These are phyloP conservation scores for Dryobota labecula DNA, from an alignment of 2,888 invertebrate genomes.

Conservation along the genomic window DNA sequence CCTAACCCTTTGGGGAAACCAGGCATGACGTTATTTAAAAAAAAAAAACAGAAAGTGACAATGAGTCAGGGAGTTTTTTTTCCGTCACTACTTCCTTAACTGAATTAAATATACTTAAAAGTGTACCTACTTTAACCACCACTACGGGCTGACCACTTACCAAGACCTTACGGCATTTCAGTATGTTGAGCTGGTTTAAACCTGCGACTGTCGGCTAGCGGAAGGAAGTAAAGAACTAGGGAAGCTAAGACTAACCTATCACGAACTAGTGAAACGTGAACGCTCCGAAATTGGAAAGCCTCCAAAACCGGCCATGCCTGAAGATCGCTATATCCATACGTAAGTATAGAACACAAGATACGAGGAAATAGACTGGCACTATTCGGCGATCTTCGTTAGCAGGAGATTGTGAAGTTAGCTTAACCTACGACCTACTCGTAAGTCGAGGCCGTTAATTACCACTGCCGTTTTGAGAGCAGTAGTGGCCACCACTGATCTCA, in stretches of 20 bases:
- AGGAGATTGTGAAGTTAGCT: no score
- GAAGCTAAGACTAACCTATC: constrained; percentile 25
- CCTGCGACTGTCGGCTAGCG: background rate
- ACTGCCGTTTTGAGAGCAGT: no score
- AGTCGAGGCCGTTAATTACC: no score
- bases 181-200: background rate
- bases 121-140: background rate
- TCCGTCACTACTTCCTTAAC: constrained; percentile 1
- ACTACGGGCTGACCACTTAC: background rate
- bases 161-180: background rate
- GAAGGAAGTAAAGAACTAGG: constrained; percentile 38
- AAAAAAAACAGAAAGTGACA: constrained; percentile 16
- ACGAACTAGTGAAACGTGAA: constrained; percentile 36
- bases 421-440: no score
- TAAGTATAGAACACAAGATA: background rate
- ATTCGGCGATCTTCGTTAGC: background rate
- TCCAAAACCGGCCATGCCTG: constrained; percentile 32
- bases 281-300: constrained; percentile 50
- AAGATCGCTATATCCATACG: constrained; percentile 7
- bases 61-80: constrained; percentile 14
- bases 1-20: no score
- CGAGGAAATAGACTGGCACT: background rate
- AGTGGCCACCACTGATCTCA: no score
- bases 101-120: background rate
- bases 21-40: no score